phyloP scores from a whole-genome alignment of 2,888 invertebrate genomes.

The Caenorhabditis sp. region DNA sequence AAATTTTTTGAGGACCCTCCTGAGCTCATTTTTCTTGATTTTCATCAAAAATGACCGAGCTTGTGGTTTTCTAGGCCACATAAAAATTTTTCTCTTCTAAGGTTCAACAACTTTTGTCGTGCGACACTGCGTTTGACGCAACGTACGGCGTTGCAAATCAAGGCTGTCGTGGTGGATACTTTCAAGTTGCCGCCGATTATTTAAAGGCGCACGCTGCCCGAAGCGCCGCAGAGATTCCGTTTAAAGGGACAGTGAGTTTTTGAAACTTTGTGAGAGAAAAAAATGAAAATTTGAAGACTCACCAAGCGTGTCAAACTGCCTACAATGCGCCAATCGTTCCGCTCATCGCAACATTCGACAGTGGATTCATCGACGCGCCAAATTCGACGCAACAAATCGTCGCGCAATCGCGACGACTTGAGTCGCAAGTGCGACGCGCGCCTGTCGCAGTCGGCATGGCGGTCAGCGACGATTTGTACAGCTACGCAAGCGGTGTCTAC shows the following conservation, averaged over 20 bases:
- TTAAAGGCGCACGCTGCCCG: conserved; percentile 17
- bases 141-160: conserved; percentile 72
- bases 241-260: not conserved
- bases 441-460: conserved; percentile 53
- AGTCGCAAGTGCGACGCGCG: conserved; percentile 30
- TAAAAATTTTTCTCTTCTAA: not conserved
- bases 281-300: conserved; percentile 1
- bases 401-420: conserved; percentile 32
- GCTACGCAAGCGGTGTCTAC: conserved; percentile 78
- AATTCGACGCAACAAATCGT: not conserved
- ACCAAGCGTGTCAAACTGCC: conserved; percentile 11
- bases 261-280: not conserved
- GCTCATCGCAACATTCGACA: conserved; percentile 20
- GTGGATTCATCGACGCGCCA: conserved; percentile 14
- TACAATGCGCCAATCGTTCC: conserved; percentile 24
- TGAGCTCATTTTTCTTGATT: too few species aligned
- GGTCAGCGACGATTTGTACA: conserved; percentile 89
- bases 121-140: conserved; percentile 28
- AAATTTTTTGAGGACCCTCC: not conserved
- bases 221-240: conserved; percentile 23
- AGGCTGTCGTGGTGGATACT: conserved; percentile 85
- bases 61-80: not conserved
- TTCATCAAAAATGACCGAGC: not conserved
- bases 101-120: conserved; percentile 48
- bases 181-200: conserved; percentile 71